Conservation (phyloP, 2,888 invertebrate genomes). For the Noctua janthe region DNA sequence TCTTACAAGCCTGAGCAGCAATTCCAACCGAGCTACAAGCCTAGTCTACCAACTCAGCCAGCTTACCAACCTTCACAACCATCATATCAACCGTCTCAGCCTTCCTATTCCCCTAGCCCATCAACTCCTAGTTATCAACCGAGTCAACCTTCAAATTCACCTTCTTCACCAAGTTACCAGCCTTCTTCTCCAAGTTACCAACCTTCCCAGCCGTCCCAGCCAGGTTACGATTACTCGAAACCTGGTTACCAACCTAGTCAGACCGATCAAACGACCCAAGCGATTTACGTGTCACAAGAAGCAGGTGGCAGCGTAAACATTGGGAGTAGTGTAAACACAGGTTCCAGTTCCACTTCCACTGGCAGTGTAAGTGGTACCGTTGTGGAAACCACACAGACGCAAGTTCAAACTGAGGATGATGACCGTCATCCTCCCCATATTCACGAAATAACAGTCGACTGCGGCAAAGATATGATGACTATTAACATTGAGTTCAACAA, state of each 20-base stretch:
- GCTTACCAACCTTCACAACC: constrained; percentile 66
- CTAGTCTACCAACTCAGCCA: constrained; percentile 58
- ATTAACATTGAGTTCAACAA: constrained; percentile 95
- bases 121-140: constrained; percentile 69
- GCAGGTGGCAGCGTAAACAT: constrained; percentile 20
- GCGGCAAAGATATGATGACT: constrained; percentile 95
- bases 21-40: constrained; percentile 62
- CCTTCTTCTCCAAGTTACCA: constrained; percentile 57
- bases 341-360: constrained; percentile 41
- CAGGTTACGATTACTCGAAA: constrained; percentile 66
- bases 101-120: constrained; percentile 75
- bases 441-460: constrained; percentile 93
- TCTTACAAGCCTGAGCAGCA: constrained; percentile 60
- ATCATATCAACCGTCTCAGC: constrained; percentile 69
- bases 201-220: constrained; percentile 63
- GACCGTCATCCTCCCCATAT: constrained; percentile 94
- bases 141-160: constrained; percentile 64
- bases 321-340: constrained; percentile 31
- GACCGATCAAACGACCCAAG: constrained; percentile 60
- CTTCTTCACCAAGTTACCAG: constrained; percentile 52
- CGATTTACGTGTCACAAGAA: constrained; percentile 44
- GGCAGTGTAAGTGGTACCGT: constrained; percentile 33
- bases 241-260: constrained; percentile 67
- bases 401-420: constrained; percentile 87
- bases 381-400: constrained; percentile 58